These are phyloP conservation scores for Tipula helvola DNA, from an alignment of 2,888 invertebrate genomes.

Conservation along the genomic window DNA sequence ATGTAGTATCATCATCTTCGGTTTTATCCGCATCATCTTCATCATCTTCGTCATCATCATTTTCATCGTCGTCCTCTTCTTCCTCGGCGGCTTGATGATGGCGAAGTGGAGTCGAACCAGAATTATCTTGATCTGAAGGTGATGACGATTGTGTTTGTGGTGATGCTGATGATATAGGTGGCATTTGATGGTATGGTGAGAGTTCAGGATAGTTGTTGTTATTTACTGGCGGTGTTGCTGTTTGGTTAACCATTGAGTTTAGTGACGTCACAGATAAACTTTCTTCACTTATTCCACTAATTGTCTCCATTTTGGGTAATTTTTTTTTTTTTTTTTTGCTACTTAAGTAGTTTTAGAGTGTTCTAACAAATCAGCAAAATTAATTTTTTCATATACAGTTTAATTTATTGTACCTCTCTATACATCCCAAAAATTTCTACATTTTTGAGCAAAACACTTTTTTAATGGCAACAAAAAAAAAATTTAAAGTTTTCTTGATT, in stretches of 20 bases:
- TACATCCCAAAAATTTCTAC: background rate
- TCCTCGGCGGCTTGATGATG: constrained; percentile 15
- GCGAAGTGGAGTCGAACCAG: constrained; percentile 15
- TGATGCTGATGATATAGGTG: constrained; percentile 27
- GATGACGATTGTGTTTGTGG: constrained; percentile 29
- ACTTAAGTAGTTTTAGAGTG: background rate
- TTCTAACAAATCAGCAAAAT: background rate
- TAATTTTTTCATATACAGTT: background rate
- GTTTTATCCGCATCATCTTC: background rate
- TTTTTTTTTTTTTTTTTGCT: background rate
- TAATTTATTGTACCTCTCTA: background rate
- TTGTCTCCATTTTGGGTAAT: background rate
- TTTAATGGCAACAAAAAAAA: background rate
- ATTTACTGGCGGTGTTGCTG: background rate
- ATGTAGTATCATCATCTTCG: background rate
- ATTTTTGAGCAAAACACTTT: background rate
- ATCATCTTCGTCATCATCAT: constrained; percentile 11
- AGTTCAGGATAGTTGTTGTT: background rate
- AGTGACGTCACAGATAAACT: constrained; percentile 6
- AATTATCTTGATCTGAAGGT: constrained; percentile 8
- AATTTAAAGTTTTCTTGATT: background rate
- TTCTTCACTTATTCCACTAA: constrained; percentile 5
- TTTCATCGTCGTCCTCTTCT: constrained; percentile 14
- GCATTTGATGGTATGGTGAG: background rate
- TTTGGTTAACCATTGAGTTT: background rate